Evolutionary conservation across 2,113 vertebrate genomes (phyloP).

Genomic region (Origma solitaria): DNA sequence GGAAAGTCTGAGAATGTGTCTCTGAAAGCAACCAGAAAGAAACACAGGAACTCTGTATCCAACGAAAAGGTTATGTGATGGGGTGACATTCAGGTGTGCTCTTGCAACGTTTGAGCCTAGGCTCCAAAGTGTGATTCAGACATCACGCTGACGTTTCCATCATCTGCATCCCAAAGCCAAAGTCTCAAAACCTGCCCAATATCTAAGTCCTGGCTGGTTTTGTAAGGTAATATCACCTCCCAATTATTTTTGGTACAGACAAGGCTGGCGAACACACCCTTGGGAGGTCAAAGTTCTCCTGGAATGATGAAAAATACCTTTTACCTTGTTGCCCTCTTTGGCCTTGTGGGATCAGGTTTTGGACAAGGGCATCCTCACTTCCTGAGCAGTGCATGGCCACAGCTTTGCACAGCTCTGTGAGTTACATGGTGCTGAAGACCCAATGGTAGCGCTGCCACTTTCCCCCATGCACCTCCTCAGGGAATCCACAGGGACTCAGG

Average conservation of each 20-base stretch:
- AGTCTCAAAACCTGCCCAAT: background rate
- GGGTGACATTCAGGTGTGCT: background rate
- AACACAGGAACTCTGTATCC: background rate
- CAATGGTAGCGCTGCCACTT: background rate
- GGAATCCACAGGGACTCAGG: background rate
- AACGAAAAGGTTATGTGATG: background rate
- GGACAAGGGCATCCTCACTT: background rate
- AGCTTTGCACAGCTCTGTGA: accelerated
- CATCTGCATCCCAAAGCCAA: background rate
- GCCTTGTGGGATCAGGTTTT: accelerated
- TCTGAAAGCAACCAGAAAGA: background rate
- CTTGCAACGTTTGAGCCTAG: background rate
- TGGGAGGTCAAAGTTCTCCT: background rate
- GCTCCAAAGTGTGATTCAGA: background rate
- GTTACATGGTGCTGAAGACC: background rate
- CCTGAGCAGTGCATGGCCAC: background rate
- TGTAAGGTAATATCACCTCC: background rate
- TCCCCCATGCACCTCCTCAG: background rate
- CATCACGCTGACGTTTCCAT: background rate
- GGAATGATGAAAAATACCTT: background rate
- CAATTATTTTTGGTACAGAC: background rate
- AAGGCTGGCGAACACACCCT: background rate
- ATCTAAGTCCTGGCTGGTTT: background rate
- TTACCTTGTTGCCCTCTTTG: background rate
- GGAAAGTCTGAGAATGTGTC: background rate